Evolutionary conservation across 2,113 vertebrate genomes (phyloP).

Genomic region (Microtus montanus): DNA sequence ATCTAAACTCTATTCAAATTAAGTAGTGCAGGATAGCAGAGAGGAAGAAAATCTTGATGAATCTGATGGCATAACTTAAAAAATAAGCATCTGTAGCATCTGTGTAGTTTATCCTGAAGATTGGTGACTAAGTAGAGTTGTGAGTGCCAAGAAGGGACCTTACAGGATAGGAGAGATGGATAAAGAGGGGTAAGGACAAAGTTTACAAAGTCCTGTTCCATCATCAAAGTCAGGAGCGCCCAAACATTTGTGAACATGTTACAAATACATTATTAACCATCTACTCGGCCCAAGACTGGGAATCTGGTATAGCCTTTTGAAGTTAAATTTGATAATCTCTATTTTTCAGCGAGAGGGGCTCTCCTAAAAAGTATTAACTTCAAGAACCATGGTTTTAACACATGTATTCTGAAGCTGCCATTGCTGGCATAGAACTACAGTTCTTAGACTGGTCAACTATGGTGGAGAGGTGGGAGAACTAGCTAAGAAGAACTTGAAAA

Average conservation of each 20-base stretch:
- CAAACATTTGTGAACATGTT: not conserved
- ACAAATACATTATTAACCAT: constrained; percentile 11
- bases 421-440: not conserved
- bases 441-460: not conserved
- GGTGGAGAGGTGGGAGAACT: not conserved
- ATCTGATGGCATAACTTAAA: not conserved
- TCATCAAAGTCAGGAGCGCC: not conserved
- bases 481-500: not conserved
- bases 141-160: not conserved
- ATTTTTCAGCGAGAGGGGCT: not conserved
- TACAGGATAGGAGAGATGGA: not conserved
- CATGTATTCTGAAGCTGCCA: not conserved
- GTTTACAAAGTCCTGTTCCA: not conserved
- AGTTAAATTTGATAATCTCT: not conserved
- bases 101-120: not conserved
- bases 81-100: not conserved
- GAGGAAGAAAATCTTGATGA: not conserved
- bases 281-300: not conserved
- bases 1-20: constrained; percentile 31
- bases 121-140: not conserved
- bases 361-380: not conserved
- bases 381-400: not conserved
- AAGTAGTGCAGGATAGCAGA: not conserved
- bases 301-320: not conserved
- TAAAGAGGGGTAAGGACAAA: not conserved